Conservation (phyloP, 1,140 invertebrate genomes). For the Brachionus manjavacas region DNA sequence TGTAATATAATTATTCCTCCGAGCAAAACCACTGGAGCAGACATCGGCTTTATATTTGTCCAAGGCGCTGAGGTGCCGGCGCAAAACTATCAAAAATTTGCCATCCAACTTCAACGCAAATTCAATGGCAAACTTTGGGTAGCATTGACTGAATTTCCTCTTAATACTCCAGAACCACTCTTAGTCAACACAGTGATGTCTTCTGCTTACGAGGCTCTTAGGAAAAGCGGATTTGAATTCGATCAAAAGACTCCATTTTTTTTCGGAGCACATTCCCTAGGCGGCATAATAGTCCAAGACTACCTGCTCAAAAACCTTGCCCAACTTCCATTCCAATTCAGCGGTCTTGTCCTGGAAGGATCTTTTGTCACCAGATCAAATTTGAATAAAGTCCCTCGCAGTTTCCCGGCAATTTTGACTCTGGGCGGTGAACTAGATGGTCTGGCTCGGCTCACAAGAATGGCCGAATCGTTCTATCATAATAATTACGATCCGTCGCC, state of each 20-base stretch:
- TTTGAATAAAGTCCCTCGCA: neutral
- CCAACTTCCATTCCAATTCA: neutral
- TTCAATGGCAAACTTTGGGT: slow-evolving; percentile 32
- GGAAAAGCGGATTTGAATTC: neutral
- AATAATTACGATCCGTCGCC: neutral
- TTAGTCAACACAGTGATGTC: neutral
- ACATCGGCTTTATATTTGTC: slow-evolving; percentile 18
- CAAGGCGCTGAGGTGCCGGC: slow-evolving; percentile 18
- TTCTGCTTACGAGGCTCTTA: neutral
- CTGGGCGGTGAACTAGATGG: slow-evolving; percentile 33
- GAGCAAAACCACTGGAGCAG: neutral
- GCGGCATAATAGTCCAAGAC: slow-evolving; percentile 14
- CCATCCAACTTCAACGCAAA: neutral
- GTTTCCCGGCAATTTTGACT: neutral
- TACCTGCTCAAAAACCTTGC: neutral
- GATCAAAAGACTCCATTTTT: neutral
- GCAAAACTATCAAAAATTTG: neutral
- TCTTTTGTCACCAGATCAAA: slow-evolving; percentile 21
- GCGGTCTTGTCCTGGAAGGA: slow-evolving; percentile 27
- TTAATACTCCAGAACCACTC: neutral
- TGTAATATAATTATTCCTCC: slow-evolving; percentile 1
- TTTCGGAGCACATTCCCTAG: slow-evolving; percentile 23
- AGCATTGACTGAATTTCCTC: slow-evolving; percentile 16
- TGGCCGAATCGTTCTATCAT: slow-evolving; percentile 23
- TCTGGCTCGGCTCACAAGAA: slow-evolving; percentile 33